These are phyloP conservation scores for Bubo bubo DNA, from an alignment of 2,113 vertebrate genomes.

Conservation along the genomic window DNA sequence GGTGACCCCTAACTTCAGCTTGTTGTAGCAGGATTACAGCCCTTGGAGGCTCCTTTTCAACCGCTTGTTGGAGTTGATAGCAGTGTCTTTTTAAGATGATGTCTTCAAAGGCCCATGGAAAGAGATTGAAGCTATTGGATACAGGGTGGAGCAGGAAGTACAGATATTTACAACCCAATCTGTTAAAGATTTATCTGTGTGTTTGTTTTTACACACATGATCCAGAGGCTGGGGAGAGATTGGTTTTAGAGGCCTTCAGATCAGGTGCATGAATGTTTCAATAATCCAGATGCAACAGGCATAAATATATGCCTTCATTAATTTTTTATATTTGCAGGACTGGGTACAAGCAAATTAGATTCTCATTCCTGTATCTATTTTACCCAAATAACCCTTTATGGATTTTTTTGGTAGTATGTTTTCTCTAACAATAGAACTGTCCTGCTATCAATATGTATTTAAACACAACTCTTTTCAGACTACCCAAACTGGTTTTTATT, in stretches of 20 bases:
- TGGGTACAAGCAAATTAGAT: background rate
- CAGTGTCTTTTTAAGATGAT: background rate
- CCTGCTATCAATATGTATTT: background rate
- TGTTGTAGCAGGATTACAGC: background rate
- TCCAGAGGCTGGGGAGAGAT: background rate
- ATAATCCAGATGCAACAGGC: background rate
- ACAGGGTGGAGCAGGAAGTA: background rate
- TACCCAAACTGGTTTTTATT: background rate
- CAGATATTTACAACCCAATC: background rate
- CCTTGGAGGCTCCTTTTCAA: background rate
- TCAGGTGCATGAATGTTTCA: background rate
- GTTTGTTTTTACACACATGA: background rate
- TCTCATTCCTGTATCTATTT: background rate
- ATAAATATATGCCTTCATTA: background rate
- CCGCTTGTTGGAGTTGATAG: background rate
- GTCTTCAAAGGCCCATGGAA: background rate
- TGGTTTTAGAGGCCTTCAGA: background rate
- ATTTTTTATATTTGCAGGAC: background rate
- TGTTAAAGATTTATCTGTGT: background rate
- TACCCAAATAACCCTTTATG: background rate
- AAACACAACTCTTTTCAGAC: background rate
- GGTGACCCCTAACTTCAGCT: accelerated
- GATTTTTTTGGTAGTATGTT: background rate
- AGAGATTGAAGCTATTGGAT: background rate
- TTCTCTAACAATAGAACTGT: background rate